Evolutionary conservation across 2,888 invertebrate species (phyloP).

Genomic region (Oscheius sp.): DNA sequence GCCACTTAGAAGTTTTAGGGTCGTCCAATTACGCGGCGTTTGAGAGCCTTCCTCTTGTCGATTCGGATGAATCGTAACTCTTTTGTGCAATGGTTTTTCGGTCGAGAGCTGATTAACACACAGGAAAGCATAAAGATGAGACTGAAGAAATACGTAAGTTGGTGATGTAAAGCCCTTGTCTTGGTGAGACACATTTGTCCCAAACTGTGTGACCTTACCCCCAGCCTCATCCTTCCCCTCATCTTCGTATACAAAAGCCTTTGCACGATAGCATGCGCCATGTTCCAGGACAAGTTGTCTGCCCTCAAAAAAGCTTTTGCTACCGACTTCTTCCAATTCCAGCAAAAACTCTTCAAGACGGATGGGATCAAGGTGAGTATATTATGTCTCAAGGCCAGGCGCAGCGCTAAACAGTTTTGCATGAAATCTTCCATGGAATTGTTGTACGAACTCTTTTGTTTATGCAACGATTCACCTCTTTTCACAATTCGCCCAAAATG

Average conservation of each 20-base stretch:
- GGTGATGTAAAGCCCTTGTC: not conserved
- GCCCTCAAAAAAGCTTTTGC: constrained; percentile 64
- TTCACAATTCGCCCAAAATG: not conserved
- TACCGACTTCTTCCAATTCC: constrained; percentile 61
- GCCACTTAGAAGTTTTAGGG: constrained; percentile 38
- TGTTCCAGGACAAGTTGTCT: constrained; percentile 61
- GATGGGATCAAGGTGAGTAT: constrained; percentile 42
- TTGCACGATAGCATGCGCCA: constrained; percentile 22
- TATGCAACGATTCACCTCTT: not conserved
- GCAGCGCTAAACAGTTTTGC: not conserved
- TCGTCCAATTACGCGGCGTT: constrained; percentile 51
- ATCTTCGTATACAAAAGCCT: constrained; percentile 1
- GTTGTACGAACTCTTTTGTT: too few species aligned
- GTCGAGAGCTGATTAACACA: constrained; percentile 66
- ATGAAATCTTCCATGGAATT: too few species aligned
- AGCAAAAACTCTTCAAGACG: constrained; percentile 61
- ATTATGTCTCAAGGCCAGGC: not conserved
- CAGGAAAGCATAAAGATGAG: constrained; percentile 68
- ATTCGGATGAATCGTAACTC: constrained; percentile 61
- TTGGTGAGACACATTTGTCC: too few species aligned
- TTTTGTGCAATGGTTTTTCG: constrained; percentile 65
- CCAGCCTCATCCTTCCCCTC: constrained; percentile 4
- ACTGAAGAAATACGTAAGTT: constrained; percentile 65
- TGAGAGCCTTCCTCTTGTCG: constrained; percentile 62
- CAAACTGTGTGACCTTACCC: too few species aligned